Evolutionary conservation across 2,113 vertebrate genomes (phyloP).

Genomic region (Lepidiolamprologus cunningtoni): DNA sequence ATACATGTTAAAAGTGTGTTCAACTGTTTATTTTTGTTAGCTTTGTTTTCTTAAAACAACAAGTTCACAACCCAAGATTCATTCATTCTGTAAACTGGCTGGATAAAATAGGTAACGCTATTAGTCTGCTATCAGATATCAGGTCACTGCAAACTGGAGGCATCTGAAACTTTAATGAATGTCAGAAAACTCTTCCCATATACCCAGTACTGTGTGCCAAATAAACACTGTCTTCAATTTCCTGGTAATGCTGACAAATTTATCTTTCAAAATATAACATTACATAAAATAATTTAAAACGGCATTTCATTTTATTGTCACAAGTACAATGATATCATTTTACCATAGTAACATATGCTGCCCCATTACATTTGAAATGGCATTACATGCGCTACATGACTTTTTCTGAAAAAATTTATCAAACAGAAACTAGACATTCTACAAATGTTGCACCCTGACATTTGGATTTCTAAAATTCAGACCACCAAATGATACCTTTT

Average conservation of each 20-base stretch:
- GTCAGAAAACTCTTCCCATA: not conserved
- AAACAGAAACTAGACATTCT: not conserved
- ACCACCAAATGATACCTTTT: not conserved
- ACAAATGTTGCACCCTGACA: not conserved
- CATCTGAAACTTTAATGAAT: not conserved
- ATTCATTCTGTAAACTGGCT: conserved; percentile 13
- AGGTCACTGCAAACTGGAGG: not conserved
- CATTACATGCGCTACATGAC: not conserved
- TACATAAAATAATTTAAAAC: not conserved
- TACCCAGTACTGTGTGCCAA: not conserved
- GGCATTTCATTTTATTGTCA: not conserved
- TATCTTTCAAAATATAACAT: not conserved
- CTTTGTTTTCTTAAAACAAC: not conserved
- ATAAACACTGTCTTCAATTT: not conserved
- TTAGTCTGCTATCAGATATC: not conserved
- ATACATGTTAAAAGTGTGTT: conserved; percentile 62
- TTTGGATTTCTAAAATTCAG: not conserved
- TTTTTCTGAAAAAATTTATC: not conserved
- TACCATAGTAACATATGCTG: not conserved
- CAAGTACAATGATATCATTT: not conserved
- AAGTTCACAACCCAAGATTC: not conserved
- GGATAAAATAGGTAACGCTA: not conserved
- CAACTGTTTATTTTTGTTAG: not conserved
- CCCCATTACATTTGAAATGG: not conserved
- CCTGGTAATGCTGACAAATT: not conserved